Evolutionary conservation across 2,797 vertebrate genomes (phyloP).

Genomic region (Sebastes kiyomatsui): DNA sequence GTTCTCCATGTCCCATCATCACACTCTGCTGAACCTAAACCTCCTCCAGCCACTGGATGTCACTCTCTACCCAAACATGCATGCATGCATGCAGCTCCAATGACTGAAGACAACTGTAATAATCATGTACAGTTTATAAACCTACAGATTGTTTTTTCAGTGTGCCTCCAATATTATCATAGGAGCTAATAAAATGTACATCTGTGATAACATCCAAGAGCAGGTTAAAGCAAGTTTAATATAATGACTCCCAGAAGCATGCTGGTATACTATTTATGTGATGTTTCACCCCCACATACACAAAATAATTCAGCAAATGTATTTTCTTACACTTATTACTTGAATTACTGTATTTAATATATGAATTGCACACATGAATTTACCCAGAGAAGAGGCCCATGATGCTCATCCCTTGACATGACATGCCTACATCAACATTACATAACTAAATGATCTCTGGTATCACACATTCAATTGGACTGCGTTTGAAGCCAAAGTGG

Average conservation of each 20-base stretch:
- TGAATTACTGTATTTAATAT: not conserved
- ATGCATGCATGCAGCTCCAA: too few relatives aligned
- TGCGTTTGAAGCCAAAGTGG: not conserved
- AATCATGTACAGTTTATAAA: not conserved
- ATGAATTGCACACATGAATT: not conserved
- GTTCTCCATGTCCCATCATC: not conserved
- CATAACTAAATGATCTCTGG: not conserved
- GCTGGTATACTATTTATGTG: not conserved
- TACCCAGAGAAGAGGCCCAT: not conserved
- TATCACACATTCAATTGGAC: not conserved
- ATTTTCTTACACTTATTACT: not conserved
- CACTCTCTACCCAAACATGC: slow-evolving; percentile 11
- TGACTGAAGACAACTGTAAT: not conserved
- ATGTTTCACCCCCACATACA: not conserved
- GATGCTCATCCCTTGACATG: not conserved
- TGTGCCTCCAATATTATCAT: not conserved
- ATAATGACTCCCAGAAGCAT: not conserved
- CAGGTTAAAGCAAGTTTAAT: not conserved
- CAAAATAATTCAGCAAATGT: not conserved
- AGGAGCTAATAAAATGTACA: not conserved
- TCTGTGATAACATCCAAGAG: not conserved
- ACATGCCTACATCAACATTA: not conserved
- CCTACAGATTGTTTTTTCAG: not conserved
- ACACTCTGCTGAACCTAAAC: not conserved
- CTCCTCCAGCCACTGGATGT: slow-evolving; percentile 41